These are phyloP conservation scores for Electrona antarctica DNA, from an alignment of 2,113 vertebrate species.

Conservation along the genomic window DNA sequence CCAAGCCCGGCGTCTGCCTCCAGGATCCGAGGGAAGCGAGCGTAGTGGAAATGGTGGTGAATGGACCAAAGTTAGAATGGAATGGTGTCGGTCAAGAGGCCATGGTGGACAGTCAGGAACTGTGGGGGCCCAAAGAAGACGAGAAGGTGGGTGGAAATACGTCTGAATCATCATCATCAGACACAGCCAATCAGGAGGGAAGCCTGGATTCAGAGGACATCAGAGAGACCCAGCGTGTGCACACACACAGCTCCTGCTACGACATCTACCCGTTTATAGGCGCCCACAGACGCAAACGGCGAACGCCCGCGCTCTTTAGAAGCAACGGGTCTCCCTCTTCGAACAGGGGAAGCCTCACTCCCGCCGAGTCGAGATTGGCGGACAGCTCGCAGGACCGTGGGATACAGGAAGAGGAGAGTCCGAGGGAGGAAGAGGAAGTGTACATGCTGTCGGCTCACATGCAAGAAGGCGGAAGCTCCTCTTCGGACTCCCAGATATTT, in stretches of 20 bases:
- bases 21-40: slow-evolving; percentile 12
- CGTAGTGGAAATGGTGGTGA: not conserved
- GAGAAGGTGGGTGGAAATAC: not conserved
- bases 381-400: slow-evolving; percentile 17
- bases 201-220: slow-evolving; percentile 28
- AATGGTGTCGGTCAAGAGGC: not conserved
- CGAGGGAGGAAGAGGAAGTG: slow-evolving; percentile 9
- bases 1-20: not conserved
- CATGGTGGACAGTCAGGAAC: not conserved
- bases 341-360: not conserved
- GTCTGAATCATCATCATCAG: slow-evolving; percentile 6
- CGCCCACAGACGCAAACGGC: slow-evolving; percentile 1
- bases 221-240: slow-evolving; percentile 1
- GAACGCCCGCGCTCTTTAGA: slow-evolving; percentile 2
- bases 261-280: not conserved
- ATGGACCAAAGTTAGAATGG: not conserved
- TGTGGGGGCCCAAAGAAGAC: not conserved
- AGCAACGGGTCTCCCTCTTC: slow-evolving; percentile 1
- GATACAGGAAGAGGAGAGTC: not conserved
- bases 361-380: slow-evolving; percentile 3
- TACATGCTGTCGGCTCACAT: slow-evolving; percentile 13
- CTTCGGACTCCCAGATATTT: not conserved
- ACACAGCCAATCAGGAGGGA: not conserved
- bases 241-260: slow-evolving; percentile 16
- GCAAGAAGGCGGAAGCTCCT: slow-evolving; percentile 10